Base-by-base conservation (phyloP, 2,888 invertebrate genomes). In the Ormyrus thymus region DNA sequence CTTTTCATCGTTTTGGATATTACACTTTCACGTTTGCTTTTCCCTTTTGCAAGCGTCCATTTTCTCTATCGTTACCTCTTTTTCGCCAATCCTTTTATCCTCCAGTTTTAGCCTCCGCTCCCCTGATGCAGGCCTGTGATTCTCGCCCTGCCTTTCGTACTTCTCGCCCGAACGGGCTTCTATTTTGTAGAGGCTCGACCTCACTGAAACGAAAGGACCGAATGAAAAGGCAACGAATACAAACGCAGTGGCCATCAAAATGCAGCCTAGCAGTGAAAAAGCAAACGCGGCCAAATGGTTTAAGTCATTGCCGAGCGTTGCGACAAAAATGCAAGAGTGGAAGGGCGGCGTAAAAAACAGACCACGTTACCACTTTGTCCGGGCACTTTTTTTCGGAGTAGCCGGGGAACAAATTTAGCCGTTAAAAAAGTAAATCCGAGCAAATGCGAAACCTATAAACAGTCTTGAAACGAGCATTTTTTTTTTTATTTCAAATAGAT, bases 211-310 rank as follows among this genome's bases (percentile, higher is more conserved):
- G 69, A 79, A 81, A 83, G 68, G 78, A 55, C 64, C 75, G 64
- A 75, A 79, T 80, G 80, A 82, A 84, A 84, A 81, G 82, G 79
- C 77, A 78, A 59, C 68, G 76, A 78, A 79, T 70, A 75, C 62
- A 76, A 76, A 81, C 65, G 70, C 56, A 73, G 71, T 68, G 75
- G 79, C 70, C 51, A 76, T 80, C 64, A 59, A 76, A 80, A 73
- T 73, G 64, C 69, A 64, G 59, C 53, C 51, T 15, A 11, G 56
- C 79, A 69, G 46, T 66, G 45, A 59, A 64, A 80, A 78, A 76
- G 73, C 62, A 70, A 76, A 77, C 71, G 64, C 61, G 65, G 68
- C 29, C 76, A 65, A 76, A 76, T 79, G 59, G 70, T 69, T 61
- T 62, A 51, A 72, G 62, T 76, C 64, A 73, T 72, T 74, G 64